Evolutionary conservation across 92 coral and sea anemone species (phyloP), one percentile per base, ranked within the genome.

Genomic region (Porites divaricata): DNA sequence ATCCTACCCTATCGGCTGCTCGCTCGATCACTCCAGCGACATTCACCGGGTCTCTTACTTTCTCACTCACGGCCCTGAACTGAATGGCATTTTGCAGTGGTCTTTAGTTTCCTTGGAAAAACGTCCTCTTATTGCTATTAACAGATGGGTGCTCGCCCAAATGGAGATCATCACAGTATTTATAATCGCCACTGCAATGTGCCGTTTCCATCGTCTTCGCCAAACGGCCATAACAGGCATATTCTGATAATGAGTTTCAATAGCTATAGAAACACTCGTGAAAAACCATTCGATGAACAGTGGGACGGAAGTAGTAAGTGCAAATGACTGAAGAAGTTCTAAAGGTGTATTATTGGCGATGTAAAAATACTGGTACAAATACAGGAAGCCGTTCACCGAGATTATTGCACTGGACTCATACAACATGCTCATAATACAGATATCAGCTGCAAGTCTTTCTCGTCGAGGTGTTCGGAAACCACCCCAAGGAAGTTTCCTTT

Each of bases 161-260:
- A 53, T 14, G 15, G 58, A 53, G 58, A 53, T 11, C 58, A 53
- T 53, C 8, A 53, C 58, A 9, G 9, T 53, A 53, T 53, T 53
- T 53, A 66, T 2, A 66, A 66, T 11, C 24, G 71, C 71, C 14
- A 66, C 71, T 10, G 71, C 71, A 66, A 66, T 66, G 71, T 66
- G 71, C n/a, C 24, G 10, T 21, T 66, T 21, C 71, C 71, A 66
- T 26, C 63, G 11, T 72, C 12, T 8, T 45, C 53, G 25, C 77
- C 65, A 72, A 23, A 72, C 77, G 10, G 49, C 49, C 77, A 23
- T 23, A 0, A 72, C n/a, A 20, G 77, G 51, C 77, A 72, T 72
- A 48, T 72, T 72, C 35, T 72, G 77, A 72, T 23, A 72, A n/a
- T 19, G 77, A 72, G 77, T 72, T 49, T 23, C 77, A 59, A 72